Evolutionary conservation across 1,140 invertebrate genomes (phyloP).

Genomic region (Zaprionus lachaisei): DNA sequence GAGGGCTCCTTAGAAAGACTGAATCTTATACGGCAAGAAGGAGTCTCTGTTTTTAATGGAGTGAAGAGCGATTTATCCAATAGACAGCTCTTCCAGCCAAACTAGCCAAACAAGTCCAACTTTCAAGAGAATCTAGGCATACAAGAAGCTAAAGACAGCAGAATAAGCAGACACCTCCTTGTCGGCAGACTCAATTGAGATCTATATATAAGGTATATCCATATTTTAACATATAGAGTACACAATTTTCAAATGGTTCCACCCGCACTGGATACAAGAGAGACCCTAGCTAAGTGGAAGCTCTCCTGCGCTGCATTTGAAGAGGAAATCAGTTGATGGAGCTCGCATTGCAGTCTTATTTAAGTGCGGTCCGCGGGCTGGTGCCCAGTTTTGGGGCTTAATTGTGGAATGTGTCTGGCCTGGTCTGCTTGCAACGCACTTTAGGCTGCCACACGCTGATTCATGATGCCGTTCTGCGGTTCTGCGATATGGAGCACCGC

Average conservation of each 20-base stretch:
- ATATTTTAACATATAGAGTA: neutral
- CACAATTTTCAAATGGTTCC: neutral
- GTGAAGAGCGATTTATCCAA: too few relatives aligned
- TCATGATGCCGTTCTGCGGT: conserved; percentile 38
- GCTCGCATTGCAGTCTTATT: conserved; percentile 4
- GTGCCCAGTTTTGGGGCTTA: neutral
- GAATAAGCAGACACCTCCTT: too few relatives aligned
- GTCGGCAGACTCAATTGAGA: too few relatives aligned
- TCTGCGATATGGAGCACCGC: conserved; percentile 22
- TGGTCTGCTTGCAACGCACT: conserved; percentile 25
- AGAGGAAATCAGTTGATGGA: conserved; percentile 16
- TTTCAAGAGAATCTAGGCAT: too few relatives aligned
- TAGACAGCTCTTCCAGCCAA: too few relatives aligned
- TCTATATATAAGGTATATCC: too few relatives aligned
- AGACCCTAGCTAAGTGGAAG: neutral
- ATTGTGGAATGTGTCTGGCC: conserved; percentile 10
- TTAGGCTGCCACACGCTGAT: conserved; percentile 32
- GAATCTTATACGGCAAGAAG: too few relatives aligned
- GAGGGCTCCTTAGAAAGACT: too few relatives aligned
- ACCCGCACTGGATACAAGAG: neutral
- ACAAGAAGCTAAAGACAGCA: too few relatives aligned
- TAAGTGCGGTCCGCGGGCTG: conserved; percentile 5
- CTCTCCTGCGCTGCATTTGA: neutral
- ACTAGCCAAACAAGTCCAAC: too few relatives aligned
- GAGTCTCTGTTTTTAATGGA: too few relatives aligned